These are phyloP conservation scores for Onychostruthus taczanowskii DNA, from an alignment of 2,113 vertebrate genomes.

Conservation along the genomic window DNA sequence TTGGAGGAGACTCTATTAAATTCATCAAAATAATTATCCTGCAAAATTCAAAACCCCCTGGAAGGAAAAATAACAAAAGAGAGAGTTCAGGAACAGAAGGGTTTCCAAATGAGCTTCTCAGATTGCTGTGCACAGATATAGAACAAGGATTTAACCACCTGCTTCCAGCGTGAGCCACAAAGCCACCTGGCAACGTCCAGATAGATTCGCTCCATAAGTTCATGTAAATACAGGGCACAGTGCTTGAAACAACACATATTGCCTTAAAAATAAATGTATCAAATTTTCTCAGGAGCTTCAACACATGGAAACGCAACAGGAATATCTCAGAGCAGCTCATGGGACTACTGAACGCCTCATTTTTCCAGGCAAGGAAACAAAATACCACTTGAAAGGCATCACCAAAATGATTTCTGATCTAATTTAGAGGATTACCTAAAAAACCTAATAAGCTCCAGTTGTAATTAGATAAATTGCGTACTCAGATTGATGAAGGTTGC, in stretches of 20 bases:
- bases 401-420: conserved; percentile 11
- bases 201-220: not conserved
- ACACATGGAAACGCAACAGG: not conserved
- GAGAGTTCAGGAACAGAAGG: not conserved
- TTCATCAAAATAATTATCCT: not conserved
- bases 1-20: not conserved
- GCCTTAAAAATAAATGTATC: not conserved
- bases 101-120: not conserved
- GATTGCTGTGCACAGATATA: not conserved
- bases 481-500: conserved; percentile 31
- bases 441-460: conserved; percentile 9
- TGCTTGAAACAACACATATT: not conserved
- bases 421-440: conserved; percentile 39
- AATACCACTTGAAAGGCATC: not conserved
- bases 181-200: not conserved
- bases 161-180: not conserved
- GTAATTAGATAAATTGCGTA: conserved; percentile 39
- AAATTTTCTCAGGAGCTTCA: not conserved
- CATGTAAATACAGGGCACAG: not conserved
- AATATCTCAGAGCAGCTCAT: not conserved
- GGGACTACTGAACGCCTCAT: not conserved
- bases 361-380: not conserved
- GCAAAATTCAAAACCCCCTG: not conserved
- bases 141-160: not conserved
- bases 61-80: not conserved